A percentile compares a stretch with the other conserved stretches of the same genome.
Conservation (phyloP, 2,113 vertebrate genomes). For the Macheiramphus alcinus region DNA sequence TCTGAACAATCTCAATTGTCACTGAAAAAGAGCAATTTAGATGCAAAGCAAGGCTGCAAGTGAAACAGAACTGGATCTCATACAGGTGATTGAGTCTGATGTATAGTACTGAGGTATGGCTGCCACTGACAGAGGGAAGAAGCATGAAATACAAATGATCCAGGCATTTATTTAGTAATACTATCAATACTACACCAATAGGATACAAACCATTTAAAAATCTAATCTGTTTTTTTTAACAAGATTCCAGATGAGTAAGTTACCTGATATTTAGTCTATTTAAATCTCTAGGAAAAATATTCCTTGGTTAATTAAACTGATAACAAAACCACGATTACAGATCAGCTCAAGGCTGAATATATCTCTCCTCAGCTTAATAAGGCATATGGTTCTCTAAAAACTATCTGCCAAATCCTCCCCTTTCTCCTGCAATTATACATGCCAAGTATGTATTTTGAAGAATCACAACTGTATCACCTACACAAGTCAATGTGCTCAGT, state of each 20-base stretch:
- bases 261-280: neutral
- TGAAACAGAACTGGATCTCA: neutral
- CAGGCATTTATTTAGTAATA: neutral
- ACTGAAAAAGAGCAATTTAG: neutral
- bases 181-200: neutral
- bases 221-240: neutral
- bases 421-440: neutral
- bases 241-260: neutral
- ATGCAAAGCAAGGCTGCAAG: neutral
- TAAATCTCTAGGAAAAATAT: neutral
- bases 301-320: neutral
- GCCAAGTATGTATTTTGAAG: neutral
- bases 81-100: neutral
- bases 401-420: neutral
- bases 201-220: neutral
- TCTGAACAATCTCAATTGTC: neutral
- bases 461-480: neutral
- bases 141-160: neutral
- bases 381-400: neutral
- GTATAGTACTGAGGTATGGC: neutral
- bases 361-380: neutral
- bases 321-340: neutral
- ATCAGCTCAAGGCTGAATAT: neutral
- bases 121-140: neutral
- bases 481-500: neutral